Percentiles rank a stretch among this genome's conserved stretches.
phyloP scores from a whole-genome alignment of 2,113 vertebrate genomes.

The Maccullochella peelii region DNA sequence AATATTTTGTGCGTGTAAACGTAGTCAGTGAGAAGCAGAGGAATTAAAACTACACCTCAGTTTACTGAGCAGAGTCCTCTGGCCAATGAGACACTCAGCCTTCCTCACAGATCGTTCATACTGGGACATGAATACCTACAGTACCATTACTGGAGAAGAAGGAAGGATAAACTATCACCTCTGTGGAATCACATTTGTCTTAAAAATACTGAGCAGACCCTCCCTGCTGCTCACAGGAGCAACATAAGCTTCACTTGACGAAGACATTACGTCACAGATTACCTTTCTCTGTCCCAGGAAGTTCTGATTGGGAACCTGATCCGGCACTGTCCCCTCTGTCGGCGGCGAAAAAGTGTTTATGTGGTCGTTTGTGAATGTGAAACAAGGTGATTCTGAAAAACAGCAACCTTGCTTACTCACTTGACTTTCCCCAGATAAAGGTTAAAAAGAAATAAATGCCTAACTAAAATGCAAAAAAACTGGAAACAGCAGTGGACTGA shows the following conservation, averaged over 20 bases:
- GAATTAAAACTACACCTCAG: no score
- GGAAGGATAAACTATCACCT: background rate
- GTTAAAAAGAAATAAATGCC: conserved; percentile 12
- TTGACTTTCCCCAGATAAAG: conserved; percentile 13
- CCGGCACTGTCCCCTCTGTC: background rate
- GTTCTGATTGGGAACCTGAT: no score
- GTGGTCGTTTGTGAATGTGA: background rate
- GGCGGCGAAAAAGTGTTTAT: background rate
- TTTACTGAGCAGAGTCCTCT: no score
- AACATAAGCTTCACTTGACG: no score
- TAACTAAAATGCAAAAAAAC: background rate
- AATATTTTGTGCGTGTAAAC: no score
- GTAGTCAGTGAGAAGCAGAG: no score
- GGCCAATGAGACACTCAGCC: no score
- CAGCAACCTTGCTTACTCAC: background rate
- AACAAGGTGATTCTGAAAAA: background rate
- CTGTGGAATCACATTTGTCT: no score
- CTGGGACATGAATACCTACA: background rate
- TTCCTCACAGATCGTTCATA: background rate
- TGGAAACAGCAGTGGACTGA: conserved; percentile 8
- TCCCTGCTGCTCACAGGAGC: no score
- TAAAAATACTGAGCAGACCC: no score
- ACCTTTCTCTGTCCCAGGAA: no score
- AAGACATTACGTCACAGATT: no score
- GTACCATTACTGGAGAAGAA: background rate